Evolutionary conservation across 2,113 vertebrate species (phyloP).

Genomic region (Leptodactylus fuscus): DNA sequence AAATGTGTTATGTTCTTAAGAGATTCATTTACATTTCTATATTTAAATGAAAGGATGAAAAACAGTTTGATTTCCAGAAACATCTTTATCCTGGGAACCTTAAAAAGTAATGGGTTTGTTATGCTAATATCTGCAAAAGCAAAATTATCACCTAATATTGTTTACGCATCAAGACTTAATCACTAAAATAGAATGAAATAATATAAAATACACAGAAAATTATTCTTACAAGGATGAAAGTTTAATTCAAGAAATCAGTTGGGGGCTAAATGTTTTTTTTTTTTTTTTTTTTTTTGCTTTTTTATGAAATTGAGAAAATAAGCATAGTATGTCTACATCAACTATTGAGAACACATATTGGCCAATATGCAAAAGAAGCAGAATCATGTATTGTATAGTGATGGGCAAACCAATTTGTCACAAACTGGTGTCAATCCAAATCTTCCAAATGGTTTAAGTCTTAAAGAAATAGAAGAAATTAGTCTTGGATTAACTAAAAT

Average conservation of each 20-base stretch:
- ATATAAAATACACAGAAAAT: neutral
- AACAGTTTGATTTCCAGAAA: constrained; percentile 12
- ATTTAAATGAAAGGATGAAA: neutral
- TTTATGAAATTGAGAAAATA: no score
- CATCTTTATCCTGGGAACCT: neutral
- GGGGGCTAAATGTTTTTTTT: no score
- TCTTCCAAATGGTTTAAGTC: no score
- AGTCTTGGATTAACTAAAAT: no score
- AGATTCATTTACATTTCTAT: neutral
- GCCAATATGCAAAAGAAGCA: no score
- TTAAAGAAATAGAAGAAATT: no score
- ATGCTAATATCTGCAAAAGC: constrained; percentile 3
- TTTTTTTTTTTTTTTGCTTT: no score
- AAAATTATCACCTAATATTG: constrained; percentile 1
- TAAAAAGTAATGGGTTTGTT: neutral
- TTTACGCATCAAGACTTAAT: neutral
- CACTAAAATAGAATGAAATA: neutral
- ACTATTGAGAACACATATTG: no score
- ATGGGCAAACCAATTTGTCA: no score
- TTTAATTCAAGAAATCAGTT: neutral
- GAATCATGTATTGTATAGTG: no score
- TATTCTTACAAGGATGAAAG: neutral
- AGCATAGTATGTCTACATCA: no score
- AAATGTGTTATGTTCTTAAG: constrained; percentile 17
- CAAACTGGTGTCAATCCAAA: no score